These are phyloP conservation scores for Aplysina aerophoba DNA, from an alignment of 37 sponge, comb jelly and placozoan species.

Conservation along the genomic window DNA sequence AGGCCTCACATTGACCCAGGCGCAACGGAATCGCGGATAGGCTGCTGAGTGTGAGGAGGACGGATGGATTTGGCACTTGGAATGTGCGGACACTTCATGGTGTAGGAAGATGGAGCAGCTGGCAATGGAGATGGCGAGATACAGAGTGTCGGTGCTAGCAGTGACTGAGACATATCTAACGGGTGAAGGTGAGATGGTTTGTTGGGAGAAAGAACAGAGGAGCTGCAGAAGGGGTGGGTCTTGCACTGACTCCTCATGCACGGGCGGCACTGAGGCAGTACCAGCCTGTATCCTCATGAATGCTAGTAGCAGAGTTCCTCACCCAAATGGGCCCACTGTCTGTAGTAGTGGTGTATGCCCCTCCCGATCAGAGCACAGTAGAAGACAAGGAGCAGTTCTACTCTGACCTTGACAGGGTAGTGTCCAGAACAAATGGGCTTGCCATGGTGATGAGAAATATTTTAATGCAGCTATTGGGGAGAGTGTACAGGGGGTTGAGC, in stretches of 20 bases:
- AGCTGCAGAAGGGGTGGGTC: not conserved
- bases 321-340: too few relatives aligned
- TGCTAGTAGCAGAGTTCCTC: too few relatives aligned
- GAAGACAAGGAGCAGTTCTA: too few relatives aligned
- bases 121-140: slow-evolving; percentile 6
- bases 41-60: slow-evolving; percentile 42
- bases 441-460: too few relatives aligned
- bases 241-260: not conserved
- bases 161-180: slow-evolving; percentile 17
- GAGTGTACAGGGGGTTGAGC: too few relatives aligned
- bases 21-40: slow-evolving; percentile 80
- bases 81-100: not conserved
- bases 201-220: not conserved
- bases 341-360: too few relatives aligned
- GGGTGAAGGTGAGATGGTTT: not conserved
- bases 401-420: too few relatives aligned
- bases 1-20: slow-evolving; percentile 72
- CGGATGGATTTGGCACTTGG: not conserved
- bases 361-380: too few relatives aligned
- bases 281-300: too few relatives aligned
- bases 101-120: not conserved
- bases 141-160: slow-evolving; percentile 18
- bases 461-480: too few relatives aligned
- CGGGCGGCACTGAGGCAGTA: not conserved
- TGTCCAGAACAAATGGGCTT: too few relatives aligned